These are phyloP conservation scores for Aplocera efformata DNA, from an alignment of 2,888 invertebrate species.

Conservation along the genomic window DNA sequence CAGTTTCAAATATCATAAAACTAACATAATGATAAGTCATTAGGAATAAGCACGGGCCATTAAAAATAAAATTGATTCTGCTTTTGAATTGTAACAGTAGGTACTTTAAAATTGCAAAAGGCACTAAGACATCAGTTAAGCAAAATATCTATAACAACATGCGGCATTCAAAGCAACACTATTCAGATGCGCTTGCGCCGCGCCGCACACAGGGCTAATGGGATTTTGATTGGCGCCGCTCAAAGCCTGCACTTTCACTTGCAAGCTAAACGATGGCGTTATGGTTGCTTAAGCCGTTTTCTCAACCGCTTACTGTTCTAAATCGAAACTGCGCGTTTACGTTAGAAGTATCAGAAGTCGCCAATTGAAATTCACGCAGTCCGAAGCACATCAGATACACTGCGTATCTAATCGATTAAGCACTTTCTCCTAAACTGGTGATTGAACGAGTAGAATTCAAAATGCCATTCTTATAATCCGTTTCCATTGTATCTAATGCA, in stretches of 20 bases:
- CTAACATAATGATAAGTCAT: too few relatives aligned
- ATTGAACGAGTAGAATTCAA: conserved; percentile 28
- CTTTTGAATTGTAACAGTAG: too few relatives aligned
- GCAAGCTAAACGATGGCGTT: conserved; percentile 45
- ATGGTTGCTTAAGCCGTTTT: conserved; percentile 39
- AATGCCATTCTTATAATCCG: conserved; percentile 27
- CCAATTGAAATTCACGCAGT: conserved; percentile 21
- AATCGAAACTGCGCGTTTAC: conserved; percentile 13
- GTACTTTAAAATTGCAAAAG: too few relatives aligned
- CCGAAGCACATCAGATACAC: conserved; percentile 20
- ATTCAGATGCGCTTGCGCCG: conserved; percentile 39
- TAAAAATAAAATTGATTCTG: too few relatives aligned
- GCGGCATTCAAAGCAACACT: conserved; percentile 20
- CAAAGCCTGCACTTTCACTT: conserved; percentile 68
- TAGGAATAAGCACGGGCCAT: too few relatives aligned
- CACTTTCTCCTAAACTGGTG: conserved; percentile 30
- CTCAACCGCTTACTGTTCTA: conserved; percentile 6
- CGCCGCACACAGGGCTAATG: conserved; percentile 50
- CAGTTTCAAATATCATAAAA: too few relatives aligned
- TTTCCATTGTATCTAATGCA: conserved; percentile 24
- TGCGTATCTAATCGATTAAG: conserved; percentile 29
- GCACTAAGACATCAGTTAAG: too few relatives aligned
- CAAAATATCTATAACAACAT: conserved; percentile 15
- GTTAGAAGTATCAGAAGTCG: conserved; percentile 17
- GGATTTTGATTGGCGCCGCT: conserved; percentile 66